Evolutionary conservation across 2,888 invertebrate species (phyloP), one percentile per base, ranked within the genome.

Genomic region (Plemyria rubiginata): DNA sequence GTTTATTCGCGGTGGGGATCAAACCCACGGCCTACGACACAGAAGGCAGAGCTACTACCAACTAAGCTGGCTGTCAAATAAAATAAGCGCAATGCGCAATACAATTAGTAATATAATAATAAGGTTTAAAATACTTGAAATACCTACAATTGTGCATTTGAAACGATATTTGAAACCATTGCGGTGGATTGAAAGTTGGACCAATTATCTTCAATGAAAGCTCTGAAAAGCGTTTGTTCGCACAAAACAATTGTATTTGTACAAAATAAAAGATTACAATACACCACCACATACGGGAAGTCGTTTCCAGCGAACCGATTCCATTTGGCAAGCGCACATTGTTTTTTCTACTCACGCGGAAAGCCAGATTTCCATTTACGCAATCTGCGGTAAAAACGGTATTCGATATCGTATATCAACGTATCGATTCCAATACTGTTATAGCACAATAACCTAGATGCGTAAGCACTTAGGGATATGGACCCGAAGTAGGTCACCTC

Each of bases 391-490:
- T 83, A 80, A 86, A 85, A 85, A 82, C 72, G 78, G 79, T 81
- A 85, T 81, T 76, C 78, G 76, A 79, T 83, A 82, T 70, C 70
- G 75, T 72, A 76, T 77, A 76, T 79, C 77, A 78, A 76, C 70
- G 70, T 81, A 84, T 86, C 80, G 77, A 81, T 84, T 80, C 76
- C 83, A 82, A 79, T 82, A 78, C 76, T 70, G 77, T 79, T 80
- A 75, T 78, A 79, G 82, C 78, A 81, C 83, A 84, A 86, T 88
- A 89, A 87, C 87, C 87, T 85, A 85, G 84, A 88, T 85, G 86
- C 85, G 86, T 85, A 83, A 79, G 83, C 87, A 88, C 89, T 89
- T 84, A 87, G 80, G 84, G 84, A 85, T 86, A 87, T 86, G 81
- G 80, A 72, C 58, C 68, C 73, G 70, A 88, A 86, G 82, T 86